Evolutionary conservation across 2,888 invertebrate genomes (phyloP).

Genomic region (Gymnosoma rotundatum): DNA sequence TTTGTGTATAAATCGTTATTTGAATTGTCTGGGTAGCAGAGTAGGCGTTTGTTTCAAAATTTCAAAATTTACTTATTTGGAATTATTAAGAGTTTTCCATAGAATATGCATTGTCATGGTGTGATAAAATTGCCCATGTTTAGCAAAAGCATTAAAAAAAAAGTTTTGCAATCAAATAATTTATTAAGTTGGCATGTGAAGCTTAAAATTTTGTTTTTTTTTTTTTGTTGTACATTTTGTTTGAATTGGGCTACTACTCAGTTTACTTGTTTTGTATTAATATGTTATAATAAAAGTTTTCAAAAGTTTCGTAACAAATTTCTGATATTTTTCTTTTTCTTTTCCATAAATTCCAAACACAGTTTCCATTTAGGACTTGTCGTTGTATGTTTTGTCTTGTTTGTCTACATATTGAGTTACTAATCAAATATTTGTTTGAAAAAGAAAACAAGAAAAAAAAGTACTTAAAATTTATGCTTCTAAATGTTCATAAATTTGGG

Average conservation of each 20-base stretch:
- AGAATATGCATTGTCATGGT: not conserved
- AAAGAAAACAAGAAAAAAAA: not conserved
- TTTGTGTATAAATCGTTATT: not conserved
- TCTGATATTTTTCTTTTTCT: not conserved
- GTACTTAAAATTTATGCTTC: slow-evolving; percentile 27
- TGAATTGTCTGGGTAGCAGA: not conserved
- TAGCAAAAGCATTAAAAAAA: slow-evolving; percentile 33
- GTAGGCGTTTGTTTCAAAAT: slow-evolving; percentile 6
- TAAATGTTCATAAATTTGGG: slow-evolving; percentile 59
- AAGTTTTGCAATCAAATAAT: slow-evolving; percentile 74
- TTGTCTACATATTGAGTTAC: slow-evolving; percentile 55
- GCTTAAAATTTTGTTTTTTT: slow-evolving; percentile 64
- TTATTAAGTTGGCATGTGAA: slow-evolving; percentile 68
- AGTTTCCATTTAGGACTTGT: slow-evolving; percentile 40
- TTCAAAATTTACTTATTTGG: not conserved
- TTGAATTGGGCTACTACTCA: slow-evolving; percentile 9
- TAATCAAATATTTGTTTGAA: slow-evolving; percentile 61
- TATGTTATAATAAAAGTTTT: slow-evolving; percentile 43
- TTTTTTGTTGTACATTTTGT: not conserved
- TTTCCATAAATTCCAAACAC: not conserved
- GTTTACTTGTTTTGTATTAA: slow-evolving; percentile 23
- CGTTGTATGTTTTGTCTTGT: slow-evolving; percentile 25
- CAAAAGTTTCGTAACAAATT: slow-evolving; percentile 25
- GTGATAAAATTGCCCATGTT: not conserved
- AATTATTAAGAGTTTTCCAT: slow-evolving; percentile 11